Percentiles rank a stretch among this genome's conserved stretches.
Evolutionary conservation across 2,113 vertebrate species (phyloP).

Genomic region (Pseudorectes ferrugineus): DNA sequence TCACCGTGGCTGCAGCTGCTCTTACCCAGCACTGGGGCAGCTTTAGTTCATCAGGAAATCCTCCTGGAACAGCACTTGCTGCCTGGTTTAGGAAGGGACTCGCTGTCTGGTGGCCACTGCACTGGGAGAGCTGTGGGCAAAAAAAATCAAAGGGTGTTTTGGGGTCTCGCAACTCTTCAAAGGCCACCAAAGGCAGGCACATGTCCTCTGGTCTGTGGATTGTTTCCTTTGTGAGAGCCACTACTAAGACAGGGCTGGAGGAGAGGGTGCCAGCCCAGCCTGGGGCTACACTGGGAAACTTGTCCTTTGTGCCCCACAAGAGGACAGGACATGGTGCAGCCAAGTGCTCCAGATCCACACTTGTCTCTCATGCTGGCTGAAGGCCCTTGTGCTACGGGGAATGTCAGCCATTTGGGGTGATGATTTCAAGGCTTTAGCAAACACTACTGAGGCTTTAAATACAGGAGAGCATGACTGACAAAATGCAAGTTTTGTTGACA

Average conservation of each 20-base stretch:
- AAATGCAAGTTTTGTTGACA: not conserved
- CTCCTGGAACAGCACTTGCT: not conserved
- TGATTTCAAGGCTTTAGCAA: not conserved
- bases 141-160: not conserved
- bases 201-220: not conserved
- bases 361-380: not conserved
- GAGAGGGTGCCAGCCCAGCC: not conserved
- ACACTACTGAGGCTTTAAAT: not conserved
- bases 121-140: not conserved
- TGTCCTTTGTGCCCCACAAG: not conserved
- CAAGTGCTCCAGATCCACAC: not conserved
- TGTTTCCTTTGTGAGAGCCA: rapidly evolving
- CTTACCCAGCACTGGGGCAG: rapidly evolving
- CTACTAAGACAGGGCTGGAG: not conserved
- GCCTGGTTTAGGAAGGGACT: not conserved
- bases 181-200: rapidly evolving
- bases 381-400: not conserved
- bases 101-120: rapidly evolving
- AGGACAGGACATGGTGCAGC: not conserved
- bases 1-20: rapidly evolving
- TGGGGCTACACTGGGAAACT: not conserved
- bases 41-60: not conserved
- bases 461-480: not conserved
- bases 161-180: not conserved
- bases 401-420: rapidly evolving